These are phyloP conservation scores for Drosophila subquinaria DNA, from an alignment of 2,888 invertebrate species.

Conservation along the genomic window DNA sequence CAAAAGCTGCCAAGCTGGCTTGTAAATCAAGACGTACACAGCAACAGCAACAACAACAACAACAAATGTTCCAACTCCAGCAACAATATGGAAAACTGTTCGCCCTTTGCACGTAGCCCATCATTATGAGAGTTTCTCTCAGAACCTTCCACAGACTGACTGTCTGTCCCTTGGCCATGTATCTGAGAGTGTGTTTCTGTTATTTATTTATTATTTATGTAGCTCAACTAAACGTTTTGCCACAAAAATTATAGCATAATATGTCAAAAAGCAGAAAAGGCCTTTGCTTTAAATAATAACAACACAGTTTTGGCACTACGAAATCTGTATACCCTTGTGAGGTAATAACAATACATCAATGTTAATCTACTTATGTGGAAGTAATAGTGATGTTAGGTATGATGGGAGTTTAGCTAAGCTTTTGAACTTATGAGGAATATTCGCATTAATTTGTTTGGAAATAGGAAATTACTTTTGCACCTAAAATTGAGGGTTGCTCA, in stretches of 20 bases:
- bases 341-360: slow-evolving; percentile 12
- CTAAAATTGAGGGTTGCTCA: background rate
- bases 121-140: slow-evolving; percentile 41
- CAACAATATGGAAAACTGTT: slow-evolving; percentile 27
- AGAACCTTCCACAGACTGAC: slow-evolving; percentile 20
- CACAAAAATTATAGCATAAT: slow-evolving; percentile 77
- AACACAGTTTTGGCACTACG: background rate
- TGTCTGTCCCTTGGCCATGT: slow-evolving; percentile 13
- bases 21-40: slow-evolving; percentile 69
- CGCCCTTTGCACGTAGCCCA: slow-evolving; percentile 50
- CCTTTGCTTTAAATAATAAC: slow-evolving; percentile 61
- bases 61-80: slow-evolving; percentile 18
- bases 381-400: background rate
- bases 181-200: slow-evolving; percentile 29
- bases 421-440: background rate
- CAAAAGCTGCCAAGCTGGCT: slow-evolving; percentile 49
- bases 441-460: background rate
- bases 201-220: slow-evolving; percentile 78
- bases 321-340: slow-evolving; percentile 45
- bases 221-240: slow-evolving; percentile 81
- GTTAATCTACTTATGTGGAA: slow-evolving; percentile 13
- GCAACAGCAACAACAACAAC: slow-evolving; percentile 10
- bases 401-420: background rate
- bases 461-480: background rate
- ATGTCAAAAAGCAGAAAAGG: slow-evolving; percentile 69